Evolutionary conservation across 2,113 vertebrate genomes (phyloP), one percentile per base, ranked within the genome.

Genomic region (Fulica atra): DNA sequence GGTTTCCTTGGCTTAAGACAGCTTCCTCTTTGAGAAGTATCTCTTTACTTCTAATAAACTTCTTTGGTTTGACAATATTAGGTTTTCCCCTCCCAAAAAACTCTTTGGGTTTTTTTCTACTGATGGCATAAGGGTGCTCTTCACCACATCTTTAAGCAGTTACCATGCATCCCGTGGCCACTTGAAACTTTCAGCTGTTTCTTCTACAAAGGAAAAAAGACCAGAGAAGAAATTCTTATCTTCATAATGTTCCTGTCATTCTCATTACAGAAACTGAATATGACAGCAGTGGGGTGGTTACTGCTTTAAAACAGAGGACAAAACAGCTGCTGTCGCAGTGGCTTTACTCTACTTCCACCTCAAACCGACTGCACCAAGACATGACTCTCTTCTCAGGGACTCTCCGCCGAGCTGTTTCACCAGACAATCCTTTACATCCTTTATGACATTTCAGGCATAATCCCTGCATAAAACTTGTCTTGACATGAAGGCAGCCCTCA

Each of bases 381-480:
- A 5, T 1, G 33, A 79, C 48, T 69, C 24, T 69, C 24, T 59
- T 94, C 83, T 51, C 60, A 24, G 28, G 51, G 69, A 68, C 38
- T 88, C 77, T 91, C 68, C 35, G 59, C 20, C 0, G 0, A 91
- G 29, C 54, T 88, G n/a, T n/a, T 80, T 44, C 36, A 69, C 74
- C 65, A 68, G 82, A 66, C 3, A 18, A 16, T 42, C 0, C 0
- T 48, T 92, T 83, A 70, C 3, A 16, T 42, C 0, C 0, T 48
- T 92, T 81, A 70, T 2, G 5, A 31, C 24, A 38, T 21, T 74
- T 81, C 33, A 56, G 4, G 23, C 25, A 63, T 8, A 87, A 79
- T 38, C 53, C 26, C 53, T 19, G 13, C 20, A 38, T 24, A 74
- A 84, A 85, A 79, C 42, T 68, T 87, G 61, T 21, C 93, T 38